phyloP scores from a whole-genome alignment of 1,140 invertebrate species.

The Helicoverpa zea region DNA sequence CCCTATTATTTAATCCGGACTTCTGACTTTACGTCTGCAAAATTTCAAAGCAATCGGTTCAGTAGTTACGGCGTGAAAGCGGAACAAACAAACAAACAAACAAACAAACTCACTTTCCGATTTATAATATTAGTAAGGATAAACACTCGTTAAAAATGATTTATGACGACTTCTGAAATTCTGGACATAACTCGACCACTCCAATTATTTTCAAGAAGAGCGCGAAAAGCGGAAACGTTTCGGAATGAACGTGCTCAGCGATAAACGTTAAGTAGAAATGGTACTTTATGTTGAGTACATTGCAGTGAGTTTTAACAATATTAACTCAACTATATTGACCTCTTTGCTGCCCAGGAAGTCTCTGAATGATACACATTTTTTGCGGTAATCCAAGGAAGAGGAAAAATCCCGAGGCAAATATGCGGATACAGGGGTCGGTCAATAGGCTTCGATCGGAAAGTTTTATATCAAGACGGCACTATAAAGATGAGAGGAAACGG shows the following conservation, averaged over 20 bases:
- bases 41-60: no score
- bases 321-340: slow-evolving; percentile 17
- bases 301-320: not conserved
- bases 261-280: slow-evolving; percentile 48
- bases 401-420: slow-evolving; percentile 26
- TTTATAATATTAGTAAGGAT: no score
- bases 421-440: slow-evolving; percentile 35
- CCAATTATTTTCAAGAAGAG: slow-evolving; percentile 72
- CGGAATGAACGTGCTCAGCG: slow-evolving; percentile 46
- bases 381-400: slow-evolving; percentile 16
- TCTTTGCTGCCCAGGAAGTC: not conserved
- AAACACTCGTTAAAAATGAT: slow-evolving; percentile 53
- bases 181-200: slow-evolving; percentile 61
- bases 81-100: no score
- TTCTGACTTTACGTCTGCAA: no score
- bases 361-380: slow-evolving; percentile 31
- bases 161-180: slow-evolving; percentile 52
- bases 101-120: no score
- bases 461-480: slow-evolving; percentile 34
- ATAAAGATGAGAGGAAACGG: slow-evolving; percentile 31
- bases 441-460: slow-evolving; percentile 28
- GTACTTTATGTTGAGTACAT: not conserved
- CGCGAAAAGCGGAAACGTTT: slow-evolving; percentile 54
- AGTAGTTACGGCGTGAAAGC: no score
- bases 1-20: no score